These are phyloP conservation scores for Fulmarus glacialis DNA, from an alignment of 2,113 vertebrate genomes.

Conservation along the genomic window DNA sequence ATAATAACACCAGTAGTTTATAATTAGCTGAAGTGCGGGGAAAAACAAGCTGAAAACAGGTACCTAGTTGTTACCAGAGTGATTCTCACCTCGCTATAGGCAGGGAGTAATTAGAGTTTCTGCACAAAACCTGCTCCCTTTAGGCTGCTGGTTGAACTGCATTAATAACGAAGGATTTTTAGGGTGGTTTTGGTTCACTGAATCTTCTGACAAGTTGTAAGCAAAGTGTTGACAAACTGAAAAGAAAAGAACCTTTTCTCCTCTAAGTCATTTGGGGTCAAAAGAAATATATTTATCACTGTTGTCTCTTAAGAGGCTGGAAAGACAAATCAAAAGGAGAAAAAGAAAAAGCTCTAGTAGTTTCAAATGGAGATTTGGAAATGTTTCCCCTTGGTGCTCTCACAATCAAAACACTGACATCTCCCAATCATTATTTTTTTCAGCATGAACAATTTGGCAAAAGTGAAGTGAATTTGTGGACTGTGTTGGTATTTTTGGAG, in stretches of 20 bases:
- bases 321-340: not conserved
- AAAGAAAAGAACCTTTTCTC: not conserved
- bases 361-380: not conserved
- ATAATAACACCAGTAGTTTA: not conserved
- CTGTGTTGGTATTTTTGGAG: not conserved
- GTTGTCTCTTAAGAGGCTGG: not conserved
- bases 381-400: not conserved
- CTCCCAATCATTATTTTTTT: not conserved
- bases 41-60: not conserved
- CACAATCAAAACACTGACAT: not conserved
- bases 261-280: not conserved
- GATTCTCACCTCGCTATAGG: not conserved
- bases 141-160: not conserved
- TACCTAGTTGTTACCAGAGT: not conserved
- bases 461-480: not conserved
- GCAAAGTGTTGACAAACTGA: conserved; percentile 22
- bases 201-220: conserved; percentile 34
- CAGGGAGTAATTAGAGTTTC: not conserved
- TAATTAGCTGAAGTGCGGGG: not conserved
- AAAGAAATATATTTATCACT: conserved; percentile 30
- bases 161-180: not conserved
- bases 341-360: not conserved
- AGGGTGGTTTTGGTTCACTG: not conserved
- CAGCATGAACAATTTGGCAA: not conserved
- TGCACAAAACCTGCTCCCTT: not conserved